These are phyloP conservation scores for Hydriomena furcata DNA, from an alignment of 2,888 invertebrate species.

Conservation along the genomic window DNA sequence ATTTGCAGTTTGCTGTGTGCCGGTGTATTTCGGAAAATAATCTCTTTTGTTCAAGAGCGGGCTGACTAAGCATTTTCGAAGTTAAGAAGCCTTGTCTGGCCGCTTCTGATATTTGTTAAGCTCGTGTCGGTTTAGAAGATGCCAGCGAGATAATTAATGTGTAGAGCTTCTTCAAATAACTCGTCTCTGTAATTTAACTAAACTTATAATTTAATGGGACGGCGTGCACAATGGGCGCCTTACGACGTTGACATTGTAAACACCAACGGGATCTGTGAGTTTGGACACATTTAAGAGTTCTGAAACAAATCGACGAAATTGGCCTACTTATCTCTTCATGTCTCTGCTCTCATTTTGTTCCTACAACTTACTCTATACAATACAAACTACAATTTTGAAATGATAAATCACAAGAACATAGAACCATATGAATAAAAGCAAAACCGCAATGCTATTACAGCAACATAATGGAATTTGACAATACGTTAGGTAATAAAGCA, in stretches of 20 bases:
- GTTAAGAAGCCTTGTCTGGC: conserved; percentile 70
- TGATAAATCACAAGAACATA: too few species aligned
- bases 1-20: conserved; percentile 43
- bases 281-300: not conserved
- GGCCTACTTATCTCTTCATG: too few species aligned
- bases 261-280: not conserved
- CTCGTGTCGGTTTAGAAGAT: conserved; percentile 71
- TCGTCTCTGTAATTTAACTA: conserved; percentile 57
- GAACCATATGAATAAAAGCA: too few species aligned
- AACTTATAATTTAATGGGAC: conserved; percentile 59
- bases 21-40: conserved; percentile 53
- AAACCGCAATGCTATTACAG: too few species aligned
- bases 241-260: conserved; percentile 11
- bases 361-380: too few species aligned
- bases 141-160: conserved; percentile 76
- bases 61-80: conserved; percentile 68
- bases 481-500: conserved; percentile 15
- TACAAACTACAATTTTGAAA: too few species aligned
- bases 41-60: conserved; percentile 63
- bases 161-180: conserved; percentile 56
- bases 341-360: too few species aligned
- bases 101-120: conserved; percentile 74
- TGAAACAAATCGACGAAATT: not conserved
- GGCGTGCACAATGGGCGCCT: conserved; percentile 25
- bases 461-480: not conserved